Evolutionary conservation across 2,888 invertebrate species (phyloP), one percentile per base, ranked within the genome.

Genomic region (Omphaloscelis lunosa): DNA sequence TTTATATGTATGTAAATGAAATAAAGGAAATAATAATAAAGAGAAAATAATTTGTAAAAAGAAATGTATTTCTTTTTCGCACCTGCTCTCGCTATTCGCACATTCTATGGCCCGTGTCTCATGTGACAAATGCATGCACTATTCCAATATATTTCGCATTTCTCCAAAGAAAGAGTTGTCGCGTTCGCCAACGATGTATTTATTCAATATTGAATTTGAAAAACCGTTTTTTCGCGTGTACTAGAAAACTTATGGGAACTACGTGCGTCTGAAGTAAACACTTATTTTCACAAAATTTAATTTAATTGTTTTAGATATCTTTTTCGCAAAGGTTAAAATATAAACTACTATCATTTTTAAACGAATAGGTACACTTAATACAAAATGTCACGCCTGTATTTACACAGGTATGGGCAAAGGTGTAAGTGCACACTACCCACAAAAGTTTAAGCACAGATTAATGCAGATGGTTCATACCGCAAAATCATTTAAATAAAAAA

Each of bases 121-220:
- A 41, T 51, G 80, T 89, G 88, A 88, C 89, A 85, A 88, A 88
- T 83, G 82, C 87, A 87, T 84, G 82, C 81, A 80, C 80, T 77
- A 79, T 79, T 87, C 59, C 83, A 80, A 87, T 87, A 83, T 75
- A 78, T 86, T 84, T 78, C 69, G 58, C 79, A 51, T 85, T 87
- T 63, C 62, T 53, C 23, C 79, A 69, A 80, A 85, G 85, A 88
- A 84, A 85, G 45, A 79, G 81, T 77, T 83, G 74, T 75, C 62
- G 1, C 71, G 29, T 79, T 69, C 59, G 15, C 58, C n/a, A 56
- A 53, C 45, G 41, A 77, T 69, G 56, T 79, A 75, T 72, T 77
- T 79, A 79, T 88, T 77, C 58, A 72, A 80, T 75, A 82, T 83
- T 82, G 77, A 82, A 86, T 82, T 73, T 73, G 61, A 68, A 82